phyloP scores from a whole-genome alignment of 2,113 vertebrate genomes.

The Acanthochromis polyacanthus region DNA sequence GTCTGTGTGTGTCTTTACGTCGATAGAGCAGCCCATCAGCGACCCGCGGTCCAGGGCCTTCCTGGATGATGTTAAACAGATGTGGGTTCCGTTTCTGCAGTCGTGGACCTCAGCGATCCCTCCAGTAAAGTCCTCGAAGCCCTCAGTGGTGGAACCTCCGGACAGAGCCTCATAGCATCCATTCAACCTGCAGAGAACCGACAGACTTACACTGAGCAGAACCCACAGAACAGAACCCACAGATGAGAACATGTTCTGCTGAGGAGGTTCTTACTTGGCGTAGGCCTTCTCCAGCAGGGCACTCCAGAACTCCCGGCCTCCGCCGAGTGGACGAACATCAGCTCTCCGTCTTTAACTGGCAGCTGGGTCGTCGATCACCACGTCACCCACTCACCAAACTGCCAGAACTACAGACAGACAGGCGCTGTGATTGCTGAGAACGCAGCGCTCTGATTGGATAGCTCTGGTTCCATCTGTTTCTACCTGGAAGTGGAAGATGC shows the following conservation, averaged over 20 bases:
- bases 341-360: slow-evolving; percentile 88
- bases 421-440: neutral
- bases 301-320: slow-evolving; percentile 93
- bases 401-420: slow-evolving; percentile 81
- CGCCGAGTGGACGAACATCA: slow-evolving; percentile 91
- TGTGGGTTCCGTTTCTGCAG: slow-evolving; percentile 65
- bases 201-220: no score
- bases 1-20: slow-evolving; percentile 52
- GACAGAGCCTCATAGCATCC: slow-evolving; percentile 93
- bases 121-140: slow-evolving; percentile 94
- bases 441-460: no score
- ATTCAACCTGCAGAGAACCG: slow-evolving; percentile 82
- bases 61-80: slow-evolving; percentile 77
- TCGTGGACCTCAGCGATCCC: slow-evolving; percentile 91
- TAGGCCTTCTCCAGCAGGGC: slow-evolving; percentile 94
- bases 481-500: slow-evolving; percentile 85
- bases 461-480: neutral
- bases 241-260: neutral
- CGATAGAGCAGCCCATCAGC: slow-evolving; percentile 81
- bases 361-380: slow-evolving; percentile 91
- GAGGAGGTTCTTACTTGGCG: slow-evolving; percentile 87
- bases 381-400: slow-evolving; percentile 93
- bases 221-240: no score
- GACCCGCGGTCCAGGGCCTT: slow-evolving; percentile 75
- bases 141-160: slow-evolving; percentile 91